Conservation (phyloP, 2,888 invertebrate species). For the Pristionchus mayeri region DNA sequence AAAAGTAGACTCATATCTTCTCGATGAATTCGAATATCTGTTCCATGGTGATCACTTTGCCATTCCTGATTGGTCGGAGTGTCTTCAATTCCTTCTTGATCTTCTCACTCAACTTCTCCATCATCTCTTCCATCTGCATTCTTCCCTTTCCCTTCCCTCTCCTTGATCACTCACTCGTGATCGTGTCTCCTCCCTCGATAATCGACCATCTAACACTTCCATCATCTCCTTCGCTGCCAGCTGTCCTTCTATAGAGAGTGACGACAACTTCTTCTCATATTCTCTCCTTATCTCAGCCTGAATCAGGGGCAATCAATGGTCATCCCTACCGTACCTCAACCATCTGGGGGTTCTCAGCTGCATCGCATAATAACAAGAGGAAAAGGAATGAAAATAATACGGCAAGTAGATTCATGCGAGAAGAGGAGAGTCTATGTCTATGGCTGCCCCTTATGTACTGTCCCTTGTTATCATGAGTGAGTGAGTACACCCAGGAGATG, state of each 20-base stretch:
- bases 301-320: not conserved
- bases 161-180: not conserved
- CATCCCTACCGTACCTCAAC: not conserved
- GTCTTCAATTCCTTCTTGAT: conserved; percentile 38
- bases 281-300: conserved; percentile 8
- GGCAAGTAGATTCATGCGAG: not conserved
- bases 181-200: conserved; percentile 7
- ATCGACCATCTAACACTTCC: not conserved
- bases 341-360: not conserved
- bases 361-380: not conserved
- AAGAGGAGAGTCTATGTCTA: not conserved
- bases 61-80: not conserved
- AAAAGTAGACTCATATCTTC: not conserved
- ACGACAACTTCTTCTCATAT: not conserved
- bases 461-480: not conserved
- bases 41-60: conserved; percentile 6
- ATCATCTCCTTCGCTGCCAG: conserved; percentile 14
- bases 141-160: not conserved
- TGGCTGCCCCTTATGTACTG: not conserved
- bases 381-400: not conserved
- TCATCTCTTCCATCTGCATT: conserved; percentile 21
- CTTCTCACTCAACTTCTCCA: not conserved
- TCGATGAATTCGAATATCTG: conserved; percentile 25
- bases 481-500: not conserved
- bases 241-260: conserved; percentile 8